phyloP scores from a whole-genome alignment of 1,140 invertebrate species.

The Conopomorpha cramerella region DNA sequence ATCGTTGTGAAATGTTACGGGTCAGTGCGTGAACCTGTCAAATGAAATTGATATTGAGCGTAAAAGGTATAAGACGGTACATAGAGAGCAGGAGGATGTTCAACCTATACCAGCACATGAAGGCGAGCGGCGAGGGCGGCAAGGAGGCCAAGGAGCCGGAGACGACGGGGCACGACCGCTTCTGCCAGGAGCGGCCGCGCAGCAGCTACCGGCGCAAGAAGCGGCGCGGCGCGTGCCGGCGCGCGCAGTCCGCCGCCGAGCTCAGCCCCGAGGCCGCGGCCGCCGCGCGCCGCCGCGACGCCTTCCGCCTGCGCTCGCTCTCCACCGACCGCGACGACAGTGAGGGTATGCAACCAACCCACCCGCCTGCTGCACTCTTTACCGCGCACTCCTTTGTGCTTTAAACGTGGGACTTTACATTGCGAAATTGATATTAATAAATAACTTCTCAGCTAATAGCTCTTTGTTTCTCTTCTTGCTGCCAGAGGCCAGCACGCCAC shows the following conservation, averaged over 20 bases:
- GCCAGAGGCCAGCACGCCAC: too few species aligned
- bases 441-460: too few species aligned
- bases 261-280: constrained; percentile 68
- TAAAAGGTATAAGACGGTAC: too few species aligned
- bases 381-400: too few species aligned
- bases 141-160: constrained; percentile 64
- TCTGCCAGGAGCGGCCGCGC: constrained; percentile 69
- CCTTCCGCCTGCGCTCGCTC: constrained; percentile 62
- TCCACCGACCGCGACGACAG: constrained; percentile 56
- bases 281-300: constrained; percentile 64
- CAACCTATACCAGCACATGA: constrained; percentile 75
- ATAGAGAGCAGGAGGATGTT: constrained; percentile 64
- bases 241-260: constrained; percentile 76
- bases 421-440: too few species aligned
- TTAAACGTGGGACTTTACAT: too few species aligned
- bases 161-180: constrained; percentile 76
- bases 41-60: constrained; percentile 17
- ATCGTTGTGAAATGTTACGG: too few species aligned
- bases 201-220: constrained; percentile 62
- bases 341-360: constrained; percentile 50
- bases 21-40: too few species aligned
- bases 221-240: constrained; percentile 58
- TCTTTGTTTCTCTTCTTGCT: too few species aligned
- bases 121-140: constrained; percentile 65
- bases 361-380: too few species aligned